A percentile compares a stretch with the other conserved stretches of the same genome.
Conservation (phyloP, 1,140 invertebrate genomes). For the Tetraneura akinire region DNA sequence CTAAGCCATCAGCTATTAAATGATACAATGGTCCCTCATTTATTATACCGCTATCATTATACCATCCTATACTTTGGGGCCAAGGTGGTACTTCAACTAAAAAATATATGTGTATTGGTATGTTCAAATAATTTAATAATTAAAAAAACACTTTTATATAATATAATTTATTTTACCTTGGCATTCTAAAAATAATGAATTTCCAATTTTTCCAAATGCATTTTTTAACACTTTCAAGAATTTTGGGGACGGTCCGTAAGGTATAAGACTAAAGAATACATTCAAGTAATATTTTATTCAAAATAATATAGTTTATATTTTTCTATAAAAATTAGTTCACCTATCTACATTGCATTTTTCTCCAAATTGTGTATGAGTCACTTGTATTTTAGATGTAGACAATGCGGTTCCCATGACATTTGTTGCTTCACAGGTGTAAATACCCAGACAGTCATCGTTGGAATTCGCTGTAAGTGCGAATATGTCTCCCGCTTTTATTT, state of each 20-base stretch:
- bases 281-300: background rate
- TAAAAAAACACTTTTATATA: too few species aligned
- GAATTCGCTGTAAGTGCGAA: constrained; percentile 80
- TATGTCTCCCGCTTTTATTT: constrained; percentile 85
- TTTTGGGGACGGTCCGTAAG: constrained; percentile 70
- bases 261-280: constrained; percentile 56
- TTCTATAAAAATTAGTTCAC: background rate
- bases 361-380: constrained; percentile 56
- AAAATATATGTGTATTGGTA: too few species aligned
- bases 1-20: constrained; percentile 76
- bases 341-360: background rate
- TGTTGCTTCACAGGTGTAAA: constrained; percentile 81
- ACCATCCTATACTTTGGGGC: constrained; percentile 78
- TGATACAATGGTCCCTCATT: constrained; percentile 69
- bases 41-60: constrained; percentile 77
- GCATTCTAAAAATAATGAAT: constrained; percentile 70
- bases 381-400: constrained; percentile 76
- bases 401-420: constrained; percentile 82
- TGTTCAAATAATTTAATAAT: too few species aligned
- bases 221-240: constrained; percentile 73
- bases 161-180: constrained; percentile 64
- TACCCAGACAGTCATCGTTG: constrained; percentile 79
- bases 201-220: constrained; percentile 74
- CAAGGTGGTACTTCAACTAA: constrained; percentile 77
- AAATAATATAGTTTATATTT: background rate